These are phyloP conservation scores for Spilarctia lutea DNA, from an alignment of 2,888 invertebrate species.

Conservation along the genomic window DNA sequence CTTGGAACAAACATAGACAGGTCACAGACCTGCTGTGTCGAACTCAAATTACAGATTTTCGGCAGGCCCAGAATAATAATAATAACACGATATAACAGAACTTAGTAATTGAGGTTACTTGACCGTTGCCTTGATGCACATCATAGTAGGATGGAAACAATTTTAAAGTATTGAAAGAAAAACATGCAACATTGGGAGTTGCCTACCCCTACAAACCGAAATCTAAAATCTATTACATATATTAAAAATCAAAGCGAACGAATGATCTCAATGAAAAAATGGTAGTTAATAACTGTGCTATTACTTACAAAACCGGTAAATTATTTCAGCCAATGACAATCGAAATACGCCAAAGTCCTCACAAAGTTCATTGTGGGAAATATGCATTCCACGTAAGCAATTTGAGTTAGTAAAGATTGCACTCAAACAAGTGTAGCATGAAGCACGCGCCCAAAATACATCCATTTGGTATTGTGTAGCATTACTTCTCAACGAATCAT, in stretches of 20 bases:
- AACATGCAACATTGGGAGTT: neutral
- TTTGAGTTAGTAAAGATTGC: neutral
- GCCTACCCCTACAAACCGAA: neutral
- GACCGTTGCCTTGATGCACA: too few species aligned
- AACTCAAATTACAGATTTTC: neutral
- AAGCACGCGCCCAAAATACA: slow-evolving; percentile 9
- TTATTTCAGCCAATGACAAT: neutral
- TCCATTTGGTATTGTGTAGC: slow-evolving; percentile 37
- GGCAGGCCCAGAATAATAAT: neutral
- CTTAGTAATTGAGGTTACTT: too few species aligned
- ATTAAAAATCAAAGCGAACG: too few species aligned
- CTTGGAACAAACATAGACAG: neutral
- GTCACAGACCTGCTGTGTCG: neutral
- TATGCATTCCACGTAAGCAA: neutral
- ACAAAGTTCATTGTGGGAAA: neutral
- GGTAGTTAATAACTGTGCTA: neutral
- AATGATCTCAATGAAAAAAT: neutral
- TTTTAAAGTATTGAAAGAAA: too few species aligned
- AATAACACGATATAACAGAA: too few species aligned
- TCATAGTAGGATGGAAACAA: too few species aligned
- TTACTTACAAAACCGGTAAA: neutral
- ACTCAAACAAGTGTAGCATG: neutral
- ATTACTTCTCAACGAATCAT: slow-evolving; percentile 39
- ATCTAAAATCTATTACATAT: too few species aligned
- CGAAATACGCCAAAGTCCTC: neutral